phyloP scores from a whole-genome alignment of 1,140 invertebrate genomes.

The Bombus superbus region DNA sequence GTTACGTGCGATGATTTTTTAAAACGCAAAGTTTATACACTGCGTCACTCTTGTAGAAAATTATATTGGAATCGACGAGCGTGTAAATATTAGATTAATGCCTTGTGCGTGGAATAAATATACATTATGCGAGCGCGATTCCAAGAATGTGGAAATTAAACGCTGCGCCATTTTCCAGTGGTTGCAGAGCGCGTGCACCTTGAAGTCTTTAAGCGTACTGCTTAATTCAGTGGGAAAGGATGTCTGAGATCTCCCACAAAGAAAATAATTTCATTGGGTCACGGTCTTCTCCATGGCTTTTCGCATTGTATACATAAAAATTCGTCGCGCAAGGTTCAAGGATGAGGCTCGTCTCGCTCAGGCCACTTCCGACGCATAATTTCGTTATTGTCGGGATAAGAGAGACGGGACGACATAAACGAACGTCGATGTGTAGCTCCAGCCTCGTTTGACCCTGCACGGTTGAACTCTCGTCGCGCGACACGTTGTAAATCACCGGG shows the following conservation, averaged over 20 bases:
- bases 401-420: conserved; percentile 42
- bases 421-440: conserved; percentile 19
- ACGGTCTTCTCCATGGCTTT: not conserved
- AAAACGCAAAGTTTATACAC: too few relatives aligned
- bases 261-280: not conserved
- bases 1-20: too few relatives aligned
- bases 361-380: conserved; percentile 50
- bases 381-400: conserved; percentile 31
- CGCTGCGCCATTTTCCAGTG: conserved; percentile 20
- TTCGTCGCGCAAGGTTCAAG: conserved; percentile 14
- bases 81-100: not conserved
- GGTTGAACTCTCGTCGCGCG: conserved; percentile 73
- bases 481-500: conserved; percentile 76
- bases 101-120: too few relatives aligned
- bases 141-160: conserved; percentile 21
- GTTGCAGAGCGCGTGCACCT: not conserved
- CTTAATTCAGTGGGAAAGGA: conserved; percentile 21
- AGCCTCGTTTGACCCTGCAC: conserved; percentile 59
- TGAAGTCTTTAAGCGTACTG: not conserved
- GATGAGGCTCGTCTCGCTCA: not conserved
- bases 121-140: not conserved
- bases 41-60: too few relatives aligned
- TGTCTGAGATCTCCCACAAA: not conserved
- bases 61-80: not conserved
- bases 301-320: not conserved